These are phyloP conservation scores for Tribolium freemani DNA, from an alignment of 2,888 invertebrate species.

Conservation along the genomic window DNA sequence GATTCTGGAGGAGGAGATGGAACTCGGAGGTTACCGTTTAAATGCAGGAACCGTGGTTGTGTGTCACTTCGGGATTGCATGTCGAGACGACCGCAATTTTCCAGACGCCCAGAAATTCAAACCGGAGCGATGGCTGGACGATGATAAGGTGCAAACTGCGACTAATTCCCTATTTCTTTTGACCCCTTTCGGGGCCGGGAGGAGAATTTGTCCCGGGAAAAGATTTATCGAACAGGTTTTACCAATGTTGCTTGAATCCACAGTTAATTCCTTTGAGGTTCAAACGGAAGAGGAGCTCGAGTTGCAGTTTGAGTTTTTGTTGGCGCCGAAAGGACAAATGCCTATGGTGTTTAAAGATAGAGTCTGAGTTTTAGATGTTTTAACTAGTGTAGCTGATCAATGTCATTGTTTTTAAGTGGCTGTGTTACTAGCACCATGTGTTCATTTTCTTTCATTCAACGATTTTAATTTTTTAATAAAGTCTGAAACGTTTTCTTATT, in stretches of 20 bases:
- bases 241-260: slow-evolving; percentile 81
- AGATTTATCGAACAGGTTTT: slow-evolving; percentile 85
- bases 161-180: slow-evolving; percentile 75
- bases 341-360: slow-evolving; percentile 77
- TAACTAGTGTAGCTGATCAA: background rate
- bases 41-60: slow-evolving; percentile 84
- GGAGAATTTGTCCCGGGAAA: slow-evolving; percentile 88
- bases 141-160: slow-evolving; percentile 62
- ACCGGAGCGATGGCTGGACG: slow-evolving; percentile 84
- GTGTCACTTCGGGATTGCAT: slow-evolving; percentile 88
- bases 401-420: background rate
- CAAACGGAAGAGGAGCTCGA: slow-evolving; percentile 78
- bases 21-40: slow-evolving; percentile 78
- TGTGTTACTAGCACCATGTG: background rate
- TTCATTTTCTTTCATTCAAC: background rate
- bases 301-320: slow-evolving; percentile 84
- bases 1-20: slow-evolving; percentile 80
- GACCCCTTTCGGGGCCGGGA: slow-evolving; percentile 85
- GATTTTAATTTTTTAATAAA: background rate
- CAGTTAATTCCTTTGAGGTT: slow-evolving; percentile 76
- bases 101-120: slow-evolving; percentile 77
- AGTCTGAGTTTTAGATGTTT: background rate
- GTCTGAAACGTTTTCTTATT: too few species aligned
- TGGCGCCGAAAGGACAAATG: slow-evolving; percentile 83
- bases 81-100: slow-evolving; percentile 82